Conservation (phyloP, 2,888 invertebrate genomes). For the Pseudococcus jackbeardsleyi region DNA sequence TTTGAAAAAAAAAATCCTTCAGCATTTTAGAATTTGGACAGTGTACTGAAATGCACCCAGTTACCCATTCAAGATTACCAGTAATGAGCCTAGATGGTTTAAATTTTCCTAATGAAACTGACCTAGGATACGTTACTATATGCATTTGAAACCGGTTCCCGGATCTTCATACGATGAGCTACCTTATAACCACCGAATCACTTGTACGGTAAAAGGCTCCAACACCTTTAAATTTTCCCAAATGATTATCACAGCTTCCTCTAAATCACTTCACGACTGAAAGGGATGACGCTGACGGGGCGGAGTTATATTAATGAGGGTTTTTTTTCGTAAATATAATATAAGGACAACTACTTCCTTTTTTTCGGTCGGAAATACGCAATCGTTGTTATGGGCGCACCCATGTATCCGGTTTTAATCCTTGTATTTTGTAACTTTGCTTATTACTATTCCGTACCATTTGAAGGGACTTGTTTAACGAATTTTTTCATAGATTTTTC, state of each 20-base stretch:
- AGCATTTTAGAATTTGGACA: no score
- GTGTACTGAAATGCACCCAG: no score
- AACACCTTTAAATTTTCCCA: not conserved
- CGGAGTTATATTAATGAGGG: conserved; percentile 44
- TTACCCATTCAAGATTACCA: no score
- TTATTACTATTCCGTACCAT: conserved; percentile 3
- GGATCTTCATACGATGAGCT: not conserved
- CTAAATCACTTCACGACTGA: not conserved
- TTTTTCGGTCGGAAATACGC: conserved; percentile 63
- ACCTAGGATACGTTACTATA: conserved; percentile 6
- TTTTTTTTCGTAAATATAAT: conserved; percentile 35
- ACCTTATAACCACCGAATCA: not conserved
- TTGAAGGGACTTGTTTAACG: conserved; percentile 31
- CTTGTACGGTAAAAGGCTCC: not conserved
- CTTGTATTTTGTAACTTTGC: conserved; percentile 52
- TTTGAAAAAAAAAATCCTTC: no score
- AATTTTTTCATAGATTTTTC: conserved; percentile 1
- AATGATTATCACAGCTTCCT: conserved; percentile 41
- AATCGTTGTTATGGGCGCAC: conserved; percentile 52
- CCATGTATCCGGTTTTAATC: conserved; percentile 65
- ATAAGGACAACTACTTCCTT: conserved; percentile 54
- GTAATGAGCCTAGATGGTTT: not conserved
- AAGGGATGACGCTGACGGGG: conserved; percentile 17
- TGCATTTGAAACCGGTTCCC: conserved; percentile 21
- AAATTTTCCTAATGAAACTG: conserved; percentile 31